phyloP scores from a whole-genome alignment of 2,888 invertebrate species.

The Orthosia gothica region DNA sequence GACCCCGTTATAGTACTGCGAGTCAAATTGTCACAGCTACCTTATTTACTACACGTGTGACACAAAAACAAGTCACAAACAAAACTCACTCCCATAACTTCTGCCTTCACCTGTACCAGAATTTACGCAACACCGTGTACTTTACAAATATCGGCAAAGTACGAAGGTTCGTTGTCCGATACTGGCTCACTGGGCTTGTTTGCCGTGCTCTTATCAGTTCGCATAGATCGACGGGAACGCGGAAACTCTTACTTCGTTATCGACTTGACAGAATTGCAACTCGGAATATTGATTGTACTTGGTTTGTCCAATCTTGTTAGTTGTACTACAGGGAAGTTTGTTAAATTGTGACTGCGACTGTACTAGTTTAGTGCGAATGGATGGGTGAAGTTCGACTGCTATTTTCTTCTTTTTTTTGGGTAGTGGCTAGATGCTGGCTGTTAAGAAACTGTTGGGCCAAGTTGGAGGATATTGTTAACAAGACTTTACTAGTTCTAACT shows the following conservation, averaged over 20 bases:
- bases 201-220: slow-evolving; percentile 74
- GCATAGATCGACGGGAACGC: slow-evolving; percentile 76
- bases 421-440: background rate
- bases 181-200: slow-evolving; percentile 60
- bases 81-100: slow-evolving; percentile 1
- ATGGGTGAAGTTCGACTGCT: background rate
- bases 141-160: slow-evolving; percentile 42
- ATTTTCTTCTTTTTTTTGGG: background rate
- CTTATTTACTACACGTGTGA: background rate
- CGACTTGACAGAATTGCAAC: slow-evolving; percentile 72
- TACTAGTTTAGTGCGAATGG: slow-evolving; percentile 35
- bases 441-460: background rate
- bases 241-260: slow-evolving; percentile 77
- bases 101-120: slow-evolving; percentile 4
- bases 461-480: background rate
- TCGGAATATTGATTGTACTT: slow-evolving; percentile 68
- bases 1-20: background rate
- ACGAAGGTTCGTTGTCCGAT: slow-evolving; percentile 70
- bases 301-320: slow-evolving; percentile 50
- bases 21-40: background rate
- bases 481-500: background rate
- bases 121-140: slow-evolving; percentile 24
- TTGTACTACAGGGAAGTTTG: slow-evolving; percentile 52
- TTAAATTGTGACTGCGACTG: slow-evolving; percentile 30
- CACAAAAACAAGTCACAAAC: background rate